phyloP scores from a whole-genome alignment of 2,797 vertebrate genomes.

The Catharus ustulatus region DNA sequence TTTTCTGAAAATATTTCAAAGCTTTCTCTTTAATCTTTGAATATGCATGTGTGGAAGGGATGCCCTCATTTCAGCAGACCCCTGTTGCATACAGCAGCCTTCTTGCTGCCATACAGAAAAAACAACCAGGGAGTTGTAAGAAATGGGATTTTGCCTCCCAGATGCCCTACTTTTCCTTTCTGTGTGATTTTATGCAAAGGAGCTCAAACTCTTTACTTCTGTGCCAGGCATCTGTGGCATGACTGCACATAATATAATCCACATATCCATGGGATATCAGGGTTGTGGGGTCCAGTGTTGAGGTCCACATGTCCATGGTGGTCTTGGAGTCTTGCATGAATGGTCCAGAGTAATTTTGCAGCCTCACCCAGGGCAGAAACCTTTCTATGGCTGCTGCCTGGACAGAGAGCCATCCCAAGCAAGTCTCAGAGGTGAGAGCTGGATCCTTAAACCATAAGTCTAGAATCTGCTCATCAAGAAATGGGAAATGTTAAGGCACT shows the following conservation, averaged over 20 bases:
- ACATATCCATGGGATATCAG: not conserved
- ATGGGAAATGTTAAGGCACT: not conserved
- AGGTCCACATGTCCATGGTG: not conserved
- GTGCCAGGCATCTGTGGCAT: not conserved
- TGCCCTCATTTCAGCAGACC: constrained; percentile 52
- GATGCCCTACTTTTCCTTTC: constrained; percentile 37
- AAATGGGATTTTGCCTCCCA: not conserved
- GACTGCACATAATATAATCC: not conserved
- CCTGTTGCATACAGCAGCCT: constrained; percentile 8
- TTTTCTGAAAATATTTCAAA: constrained; percentile 64
- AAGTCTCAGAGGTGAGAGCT: not conserved
- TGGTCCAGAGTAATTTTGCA: not conserved
- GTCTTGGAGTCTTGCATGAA: not conserved
- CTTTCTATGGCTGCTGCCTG: not conserved
- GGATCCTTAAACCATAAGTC: not conserved
- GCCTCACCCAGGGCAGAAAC: not conserved
- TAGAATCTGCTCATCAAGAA: not conserved
- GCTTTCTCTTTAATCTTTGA: constrained; percentile 63
- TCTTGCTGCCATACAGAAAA: constrained; percentile 4
- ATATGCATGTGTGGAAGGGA: constrained; percentile 38
- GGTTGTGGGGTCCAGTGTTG: not conserved
- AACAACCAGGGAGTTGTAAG: constrained; percentile 29
- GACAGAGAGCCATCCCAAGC: not conserved
- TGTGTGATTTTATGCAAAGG: constrained; percentile 13
- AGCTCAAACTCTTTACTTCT: not conserved